Evolutionary conservation across 2,113 vertebrate species (phyloP), one percentile per base, ranked within the genome.

Genomic region (Tauraco erythrolophus): DNA sequence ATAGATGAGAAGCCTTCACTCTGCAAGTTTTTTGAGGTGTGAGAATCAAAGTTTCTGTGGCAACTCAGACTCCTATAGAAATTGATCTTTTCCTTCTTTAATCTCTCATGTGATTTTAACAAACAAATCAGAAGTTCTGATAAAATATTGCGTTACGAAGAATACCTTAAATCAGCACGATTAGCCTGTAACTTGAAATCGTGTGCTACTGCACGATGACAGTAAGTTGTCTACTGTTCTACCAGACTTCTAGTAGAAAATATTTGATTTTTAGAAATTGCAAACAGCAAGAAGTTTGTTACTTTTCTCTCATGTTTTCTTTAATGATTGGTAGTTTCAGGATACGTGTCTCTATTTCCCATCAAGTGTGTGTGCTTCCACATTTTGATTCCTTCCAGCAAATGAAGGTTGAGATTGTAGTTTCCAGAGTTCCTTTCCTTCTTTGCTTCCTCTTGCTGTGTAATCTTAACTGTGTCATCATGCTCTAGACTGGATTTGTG

Each of bases 301-400:
- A 5, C n/a, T n/a, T n/a, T n/a, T n/a, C n/a, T n/a, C n/a, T n/a
- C n/a, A n/a, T n/a, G n/a, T n/a, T n/a, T n/a, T 51, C 39, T 45
- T 31, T 35, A 58, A 24, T 10, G 31, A 48, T 54, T 18, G 13
- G 46, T 43, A 50, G 5, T 45, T 15, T 53, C 56, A 28, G 39
- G 41, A 21, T 18, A 8, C 10, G 1, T 4, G 2, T 5, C 2
- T 54, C 33, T 45, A 25, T 57, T 22, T 31, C 30, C 54, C 1
- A 0, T 19, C 30, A 48, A 23, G 6, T 7, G 6, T 11, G 8
- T 27, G 56, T 60, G 15, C 30, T 35, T 85, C 41, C 46, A 10
- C 6, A 4, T 21, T 50, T 53, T n/a, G 70, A 19, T 41, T 90
- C 25, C 19, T 75, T 35, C 13, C 15, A 54, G 60, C 57, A 76